A percentile compares a stretch with the other conserved stretches of the same genome.
phyloP scores from a whole-genome alignment of 2,888 invertebrate species.

The Amorpha juglandis region DNA sequence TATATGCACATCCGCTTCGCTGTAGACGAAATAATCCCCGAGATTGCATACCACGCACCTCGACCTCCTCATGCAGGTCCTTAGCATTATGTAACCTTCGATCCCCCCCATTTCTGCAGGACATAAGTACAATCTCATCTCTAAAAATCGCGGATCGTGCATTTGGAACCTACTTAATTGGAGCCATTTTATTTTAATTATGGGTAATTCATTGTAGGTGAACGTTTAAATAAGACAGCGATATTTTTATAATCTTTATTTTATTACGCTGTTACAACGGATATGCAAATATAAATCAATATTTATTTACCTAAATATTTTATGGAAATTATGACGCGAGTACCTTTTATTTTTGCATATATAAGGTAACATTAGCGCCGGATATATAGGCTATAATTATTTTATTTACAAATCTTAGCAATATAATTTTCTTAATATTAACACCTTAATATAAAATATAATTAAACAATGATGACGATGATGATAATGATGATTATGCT shows the following conservation, averaged over 20 bases:
- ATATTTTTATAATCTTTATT: background rate
- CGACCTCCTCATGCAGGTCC: too few relatives aligned
- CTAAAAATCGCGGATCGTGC: too few relatives aligned
- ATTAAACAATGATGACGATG: slow-evolving; percentile 42
- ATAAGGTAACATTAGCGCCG: slow-evolving; percentile 84
- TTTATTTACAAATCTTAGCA: slow-evolving; percentile 45
- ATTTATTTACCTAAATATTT: slow-evolving; percentile 36
- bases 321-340: slow-evolving; percentile 58
- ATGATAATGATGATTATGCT: slow-evolving; percentile 32
- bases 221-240: slow-evolving; percentile 8
- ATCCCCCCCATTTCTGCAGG: too few relatives aligned
- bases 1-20: too few relatives aligned
- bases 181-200: background rate
- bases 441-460: slow-evolving; percentile 28
- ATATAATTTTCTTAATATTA: slow-evolving; percentile 28
- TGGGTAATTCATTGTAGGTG: too few relatives aligned
- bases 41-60: too few relatives aligned
- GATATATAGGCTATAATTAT: slow-evolving; percentile 47
- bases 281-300: slow-evolving; percentile 16
- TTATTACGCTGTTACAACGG: slow-evolving; percentile 2
- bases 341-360: slow-evolving; percentile 60
- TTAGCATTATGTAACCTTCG: too few relatives aligned
- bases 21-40: too few relatives aligned
- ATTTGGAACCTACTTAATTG: too few relatives aligned
- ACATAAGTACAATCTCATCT: too few relatives aligned